phyloP scores from a whole-genome alignment of 2,113 vertebrate species.

The Sclerurus mexicanus region DNA sequence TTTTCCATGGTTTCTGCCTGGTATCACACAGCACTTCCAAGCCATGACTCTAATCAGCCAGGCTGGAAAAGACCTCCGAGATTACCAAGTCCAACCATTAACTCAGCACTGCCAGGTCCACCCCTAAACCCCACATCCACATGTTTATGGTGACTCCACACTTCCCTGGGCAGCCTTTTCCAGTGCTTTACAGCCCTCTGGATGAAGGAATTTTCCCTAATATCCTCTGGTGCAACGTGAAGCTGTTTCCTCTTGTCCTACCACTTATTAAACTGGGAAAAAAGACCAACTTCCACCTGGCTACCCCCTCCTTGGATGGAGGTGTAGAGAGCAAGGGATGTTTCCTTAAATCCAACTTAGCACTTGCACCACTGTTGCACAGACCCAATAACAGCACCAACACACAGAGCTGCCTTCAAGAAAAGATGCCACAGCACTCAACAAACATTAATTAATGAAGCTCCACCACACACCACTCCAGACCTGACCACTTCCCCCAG shows the following conservation, averaged over 20 bases:
- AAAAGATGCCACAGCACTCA: background rate
- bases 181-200: background rate
- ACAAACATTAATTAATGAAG: background rate
- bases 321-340: background rate
- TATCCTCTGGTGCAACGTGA: background rate
- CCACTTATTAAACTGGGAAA: background rate
- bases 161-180: background rate
- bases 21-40: background rate
- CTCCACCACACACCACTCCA: background rate
- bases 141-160: background rate
- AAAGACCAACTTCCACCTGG: fast-evolving
- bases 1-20: background rate
- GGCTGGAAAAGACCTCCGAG: background rate
- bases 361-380: background rate
- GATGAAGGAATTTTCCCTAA: background rate
- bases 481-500: background rate
- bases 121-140: background rate
- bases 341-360: background rate
- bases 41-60: background rate
- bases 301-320: no score
- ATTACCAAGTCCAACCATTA: background rate
- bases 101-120: background rate
- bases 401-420: background rate
- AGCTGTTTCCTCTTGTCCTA: background rate
- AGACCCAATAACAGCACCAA: background rate